phyloP scores from a whole-genome alignment of 2,113 vertebrate genomes.

The Pheucticus melanocephalus region DNA sequence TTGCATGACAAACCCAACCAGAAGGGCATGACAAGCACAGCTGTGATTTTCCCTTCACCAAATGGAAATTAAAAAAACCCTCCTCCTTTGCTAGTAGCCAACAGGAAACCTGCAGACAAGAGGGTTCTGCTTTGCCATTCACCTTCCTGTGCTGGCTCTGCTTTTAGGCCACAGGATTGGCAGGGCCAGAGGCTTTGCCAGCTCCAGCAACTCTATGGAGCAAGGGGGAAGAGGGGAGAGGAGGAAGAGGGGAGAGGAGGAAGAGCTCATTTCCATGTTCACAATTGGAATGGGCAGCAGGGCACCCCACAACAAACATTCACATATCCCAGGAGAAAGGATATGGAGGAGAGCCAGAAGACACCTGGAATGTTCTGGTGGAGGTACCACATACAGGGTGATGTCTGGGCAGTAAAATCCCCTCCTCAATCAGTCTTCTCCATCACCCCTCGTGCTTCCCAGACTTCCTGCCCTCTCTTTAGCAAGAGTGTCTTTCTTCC shows the following conservation, averaged over 20 bases:
- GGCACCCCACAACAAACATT: not conserved
- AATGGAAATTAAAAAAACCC: conserved; percentile 37
- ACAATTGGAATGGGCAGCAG: not conserved
- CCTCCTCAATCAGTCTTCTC: not conserved
- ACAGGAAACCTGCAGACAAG: conserved; percentile 62
- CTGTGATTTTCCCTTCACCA: conserved; percentile 61
- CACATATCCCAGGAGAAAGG: not conserved
- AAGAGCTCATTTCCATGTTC: not conserved
- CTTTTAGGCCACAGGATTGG: not conserved
- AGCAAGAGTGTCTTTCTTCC: not conserved
- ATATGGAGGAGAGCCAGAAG: not conserved
- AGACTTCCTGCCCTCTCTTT: not conserved
- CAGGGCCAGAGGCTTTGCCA: conserved; percentile 14
- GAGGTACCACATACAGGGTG: not conserved
- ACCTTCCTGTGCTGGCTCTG: conserved; percentile 56
- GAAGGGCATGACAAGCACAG: conserved; percentile 56
- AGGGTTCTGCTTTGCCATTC: conserved; percentile 12
- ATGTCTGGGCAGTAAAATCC: not conserved
- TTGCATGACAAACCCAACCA: conserved; percentile 70
- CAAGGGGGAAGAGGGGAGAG: not conserved
- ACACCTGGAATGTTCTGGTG: not conserved
- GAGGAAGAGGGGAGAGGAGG: not conserved
- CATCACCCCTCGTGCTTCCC: not conserved
- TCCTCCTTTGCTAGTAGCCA: conserved; percentile 30
- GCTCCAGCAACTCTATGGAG: not conserved